Percentiles rank a stretch among this genome's conserved stretches.
phyloP scores from a whole-genome alignment of 1,140 invertebrate genomes.

The Rhizoglyphus robini region DNA sequence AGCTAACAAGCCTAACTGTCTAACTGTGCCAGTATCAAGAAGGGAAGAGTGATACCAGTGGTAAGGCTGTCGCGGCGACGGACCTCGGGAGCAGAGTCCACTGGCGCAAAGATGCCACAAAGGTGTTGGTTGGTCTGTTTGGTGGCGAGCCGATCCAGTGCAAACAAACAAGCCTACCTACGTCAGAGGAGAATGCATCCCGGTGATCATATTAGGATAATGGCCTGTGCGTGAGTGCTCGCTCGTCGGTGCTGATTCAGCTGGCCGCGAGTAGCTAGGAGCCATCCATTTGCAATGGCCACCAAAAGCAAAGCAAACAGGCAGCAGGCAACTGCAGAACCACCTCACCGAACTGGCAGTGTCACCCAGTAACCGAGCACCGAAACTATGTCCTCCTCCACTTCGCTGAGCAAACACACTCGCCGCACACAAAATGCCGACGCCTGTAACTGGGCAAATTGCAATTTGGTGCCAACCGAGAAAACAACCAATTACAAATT shows the following conservation, averaged over 20 bases:
- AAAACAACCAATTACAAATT: not conserved
- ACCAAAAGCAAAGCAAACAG: not conserved
- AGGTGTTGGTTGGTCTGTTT: too few species aligned
- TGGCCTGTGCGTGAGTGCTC: not conserved
- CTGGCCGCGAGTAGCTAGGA: not conserved
- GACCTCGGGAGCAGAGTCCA: too few species aligned
- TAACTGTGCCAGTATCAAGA: too few species aligned
- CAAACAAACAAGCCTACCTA: too few species aligned
- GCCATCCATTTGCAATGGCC: not conserved
- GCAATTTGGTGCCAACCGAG: not conserved
- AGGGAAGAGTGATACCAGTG: too few species aligned
- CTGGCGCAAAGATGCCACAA: too few species aligned
- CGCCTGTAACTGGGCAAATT: not conserved
- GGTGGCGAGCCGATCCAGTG: too few species aligned
- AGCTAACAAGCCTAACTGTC: too few species aligned
- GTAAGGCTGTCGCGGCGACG: too few species aligned
- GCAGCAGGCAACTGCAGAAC: too few species aligned
- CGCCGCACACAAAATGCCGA: not conserved
- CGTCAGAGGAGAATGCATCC: not conserved
- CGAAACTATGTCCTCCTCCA: not conserved
- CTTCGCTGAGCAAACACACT: not conserved
- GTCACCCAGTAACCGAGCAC: slow-evolving; percentile 4
- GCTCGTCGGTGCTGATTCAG: not conserved
- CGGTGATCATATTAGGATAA: slow-evolving; percentile 8
- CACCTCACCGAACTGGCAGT: too few species aligned